These are phyloP conservation scores for Caenorhabditis afra DNA, from an alignment of 2,888 invertebrate genomes.

Conservation along the genomic window DNA sequence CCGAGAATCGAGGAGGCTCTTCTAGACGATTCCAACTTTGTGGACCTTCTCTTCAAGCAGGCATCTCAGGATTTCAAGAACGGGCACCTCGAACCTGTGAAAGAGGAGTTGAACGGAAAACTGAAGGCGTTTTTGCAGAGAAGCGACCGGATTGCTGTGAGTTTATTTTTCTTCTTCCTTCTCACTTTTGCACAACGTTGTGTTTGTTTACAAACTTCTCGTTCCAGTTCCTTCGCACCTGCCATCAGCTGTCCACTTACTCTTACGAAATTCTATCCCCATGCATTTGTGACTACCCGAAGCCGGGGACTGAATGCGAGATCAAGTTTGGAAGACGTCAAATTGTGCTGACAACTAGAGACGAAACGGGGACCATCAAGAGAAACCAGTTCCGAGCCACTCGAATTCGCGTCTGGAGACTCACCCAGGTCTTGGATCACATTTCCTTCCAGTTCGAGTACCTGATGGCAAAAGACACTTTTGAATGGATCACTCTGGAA, in stretches of 20 bases:
- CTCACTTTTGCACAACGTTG: neutral
- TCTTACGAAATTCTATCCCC: slow-evolving; percentile 89
- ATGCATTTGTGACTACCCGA: slow-evolving; percentile 60
- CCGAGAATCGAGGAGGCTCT: slow-evolving; percentile 71
- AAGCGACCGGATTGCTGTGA: slow-evolving; percentile 54
- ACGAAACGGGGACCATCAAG: slow-evolving; percentile 26
- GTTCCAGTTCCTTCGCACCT: slow-evolving; percentile 89
- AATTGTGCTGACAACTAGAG: slow-evolving; percentile 65
- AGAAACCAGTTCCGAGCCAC: slow-evolving; percentile 91
- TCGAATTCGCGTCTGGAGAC: slow-evolving; percentile 96
- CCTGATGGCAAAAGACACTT: slow-evolving; percentile 75
- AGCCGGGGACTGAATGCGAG: slow-evolving; percentile 82
- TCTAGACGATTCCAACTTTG: slow-evolving; percentile 67
- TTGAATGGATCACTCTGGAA: slow-evolving; percentile 93
- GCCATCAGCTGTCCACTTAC: slow-evolving; percentile 90
- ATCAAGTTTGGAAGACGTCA: slow-evolving; percentile 86
- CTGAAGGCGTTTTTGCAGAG: slow-evolving; percentile 47
- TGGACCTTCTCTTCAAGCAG: slow-evolving; percentile 72
- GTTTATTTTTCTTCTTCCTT: neutral
- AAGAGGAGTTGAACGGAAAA: slow-evolving; percentile 46
- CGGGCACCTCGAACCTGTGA: slow-evolving; percentile 37
- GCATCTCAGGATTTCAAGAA: slow-evolving; percentile 58
- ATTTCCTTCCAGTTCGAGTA: slow-evolving; percentile 77
- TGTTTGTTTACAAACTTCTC: too few relatives aligned
- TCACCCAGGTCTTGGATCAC: slow-evolving; percentile 81